Evolutionary conservation across 1,140 invertebrate genomes (phyloP), one percentile per base, ranked within the genome.

Genomic region (Temnothorax longispinosus): DNA sequence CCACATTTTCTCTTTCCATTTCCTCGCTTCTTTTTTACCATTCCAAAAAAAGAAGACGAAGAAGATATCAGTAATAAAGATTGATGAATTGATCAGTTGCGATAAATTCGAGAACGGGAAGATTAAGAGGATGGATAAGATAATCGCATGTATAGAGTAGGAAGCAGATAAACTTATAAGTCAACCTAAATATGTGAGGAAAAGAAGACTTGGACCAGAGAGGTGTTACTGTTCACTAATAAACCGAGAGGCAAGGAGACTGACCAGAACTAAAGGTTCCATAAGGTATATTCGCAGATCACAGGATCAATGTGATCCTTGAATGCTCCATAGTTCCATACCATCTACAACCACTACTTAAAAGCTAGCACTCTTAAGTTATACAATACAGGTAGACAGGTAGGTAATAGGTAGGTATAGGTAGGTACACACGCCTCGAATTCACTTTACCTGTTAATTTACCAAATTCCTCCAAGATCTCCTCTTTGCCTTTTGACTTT

Each of bases 401-500:
- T 94, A 95, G 94, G 94, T 95, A 94, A 71, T 95, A 95, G 94
- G 94, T 95, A 95, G 93, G 94, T 94, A 65, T 41, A 95, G 94
- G 94, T 94, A 94, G 93, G 94, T 94, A 94, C 95, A 95, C 95
- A 95, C 95, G 94, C 95, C 95, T 96, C 96, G 96, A 96, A 96
- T 96, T 96, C 96, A 97, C 97, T 97, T 98, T 99, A 99, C 99
- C 98, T 99, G 99, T 98, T 97, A 99, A 98, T 98, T 99, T 99
- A 98, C 98, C 97, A 98, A 99, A 99, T 97, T 99, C 99, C 97
- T 99, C 99, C 97, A 99, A 97, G 97, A 99, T 99, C 97, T 99
- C 99, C 97, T 99, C 99, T 98, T 99, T 99, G 97, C 98, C 98
- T 98, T 99, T 99, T 97, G 98, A 99, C 97, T 99, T 99, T 97